Conservation (phyloP, 2,888 invertebrate genomes). For the Leptopilina drosophilae region DNA sequence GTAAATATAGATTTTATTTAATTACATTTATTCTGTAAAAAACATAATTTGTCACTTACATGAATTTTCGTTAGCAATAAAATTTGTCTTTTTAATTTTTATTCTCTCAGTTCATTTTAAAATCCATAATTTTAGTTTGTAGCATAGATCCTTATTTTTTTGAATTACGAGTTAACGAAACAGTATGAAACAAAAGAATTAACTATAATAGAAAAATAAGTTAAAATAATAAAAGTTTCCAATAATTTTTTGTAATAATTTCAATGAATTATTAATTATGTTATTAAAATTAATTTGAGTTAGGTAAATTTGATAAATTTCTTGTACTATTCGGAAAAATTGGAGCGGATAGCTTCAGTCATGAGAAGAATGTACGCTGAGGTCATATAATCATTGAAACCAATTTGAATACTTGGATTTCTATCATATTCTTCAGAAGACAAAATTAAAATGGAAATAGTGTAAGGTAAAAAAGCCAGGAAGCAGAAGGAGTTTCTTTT, state of each 20-base stretch:
- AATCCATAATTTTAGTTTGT: neutral
- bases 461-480: slow-evolving; percentile 61
- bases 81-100: neutral
- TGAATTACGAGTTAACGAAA: no score
- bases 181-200: no score
- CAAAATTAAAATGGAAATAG: slow-evolving; percentile 56
- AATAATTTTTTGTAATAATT: no score
- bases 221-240: no score
- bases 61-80: neutral
- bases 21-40: slow-evolving; percentile 5
- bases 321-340: slow-evolving; percentile 1
- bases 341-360: slow-evolving; percentile 62
- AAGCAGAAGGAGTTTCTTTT: slow-evolving; percentile 60
- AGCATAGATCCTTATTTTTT: no score
- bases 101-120: neutral
- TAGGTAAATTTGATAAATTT: neutral
- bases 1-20: slow-evolving; percentile 1
- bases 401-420: slow-evolving; percentile 21
- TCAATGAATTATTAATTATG: no score
- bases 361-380: slow-evolving; percentile 61
- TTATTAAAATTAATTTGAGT: no score
- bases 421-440: slow-evolving; percentile 56
- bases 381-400: slow-evolving; percentile 67
- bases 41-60: neutral
- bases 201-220: no score